Base-by-base conservation (phyloP, 1,140 invertebrate genomes). In the Drosophila rufa region DNA sequence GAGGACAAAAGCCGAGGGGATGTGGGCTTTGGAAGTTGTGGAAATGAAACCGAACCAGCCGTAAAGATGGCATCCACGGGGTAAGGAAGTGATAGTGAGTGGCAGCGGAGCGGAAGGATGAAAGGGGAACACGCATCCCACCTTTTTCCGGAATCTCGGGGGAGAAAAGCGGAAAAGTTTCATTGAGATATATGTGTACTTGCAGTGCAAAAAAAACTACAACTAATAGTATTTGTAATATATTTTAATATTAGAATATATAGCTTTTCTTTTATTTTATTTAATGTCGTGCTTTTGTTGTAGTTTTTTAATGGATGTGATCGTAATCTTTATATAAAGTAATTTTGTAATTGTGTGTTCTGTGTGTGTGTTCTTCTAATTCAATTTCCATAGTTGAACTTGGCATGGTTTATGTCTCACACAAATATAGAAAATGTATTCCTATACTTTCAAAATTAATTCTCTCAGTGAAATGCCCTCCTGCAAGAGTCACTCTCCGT, bases 11-110 rank as follows among this genome's bases (percentile, higher is more conserved):
- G 45, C 27, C 55, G 42, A 57, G 73, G 61, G 75, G 74, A 84
- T 55, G 46, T 67, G 66, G 43, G 55, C 50, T n/a, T 15, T 73
- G 58, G 46, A 65, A 73, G 57, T 84, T 60, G 77, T 65, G 82
- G 47, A 82, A 80, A 62, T 84, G 73, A 84, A 70, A 71, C 66
- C 64, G 53, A 86, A 60, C 67, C 30, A 74, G 73, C 50, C 80
- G 61, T 80, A 46, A 80, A 73, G 66, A 57, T 61, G 75, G 19
- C 50, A 60, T 47, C 30, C 40, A 62, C n/a, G 30, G 43, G 57
- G 36, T 46, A 27, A 19, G 46, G 50, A 17, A 8, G 40, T 12
- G 7, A 58, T 27, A 19, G 25, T 43, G 27, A 60, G 48, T 30
- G 42, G 25, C 38, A 38, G 3, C 4, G 42, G 11, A 14, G 45